phyloP scores from a whole-genome alignment of 2,797 vertebrate species.

The Philypnodon macrostomus region DNA sequence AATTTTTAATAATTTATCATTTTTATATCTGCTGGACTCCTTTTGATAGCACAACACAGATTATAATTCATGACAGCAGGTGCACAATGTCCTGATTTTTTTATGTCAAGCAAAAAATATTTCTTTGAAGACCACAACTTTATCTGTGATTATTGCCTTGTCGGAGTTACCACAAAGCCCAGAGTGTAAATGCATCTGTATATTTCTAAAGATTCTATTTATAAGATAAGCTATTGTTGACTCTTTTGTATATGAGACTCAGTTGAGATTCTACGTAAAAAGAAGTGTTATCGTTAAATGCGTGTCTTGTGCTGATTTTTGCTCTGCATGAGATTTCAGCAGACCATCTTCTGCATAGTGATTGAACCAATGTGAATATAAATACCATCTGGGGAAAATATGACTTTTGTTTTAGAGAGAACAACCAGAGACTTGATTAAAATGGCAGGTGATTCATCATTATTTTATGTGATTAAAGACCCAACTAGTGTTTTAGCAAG shows the following conservation, averaged over 20 bases:
- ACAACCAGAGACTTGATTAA: slow-evolving; percentile 1
- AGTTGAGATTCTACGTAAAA: slow-evolving; percentile 63
- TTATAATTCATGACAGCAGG: not conserved
- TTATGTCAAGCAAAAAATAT: slow-evolving; percentile 13
- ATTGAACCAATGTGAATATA: slow-evolving; percentile 28
- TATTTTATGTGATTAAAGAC: slow-evolving; percentile 16
- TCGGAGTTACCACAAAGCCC: slow-evolving; percentile 22
- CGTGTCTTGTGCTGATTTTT: slow-evolving; percentile 29
- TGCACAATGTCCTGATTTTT: slow-evolving; percentile 44
- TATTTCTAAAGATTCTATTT: slow-evolving; percentile 65
- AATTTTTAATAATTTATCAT: too few species aligned
- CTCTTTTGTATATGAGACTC: slow-evolving; percentile 64
- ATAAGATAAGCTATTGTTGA: slow-evolving; percentile 59
- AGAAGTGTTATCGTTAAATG: slow-evolving; percentile 44
- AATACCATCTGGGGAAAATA: slow-evolving; percentile 42
- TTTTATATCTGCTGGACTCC: too few species aligned
- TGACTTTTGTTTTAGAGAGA: slow-evolving; percentile 12
- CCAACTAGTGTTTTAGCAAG: too few species aligned
- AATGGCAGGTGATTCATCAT: slow-evolving; percentile 27
- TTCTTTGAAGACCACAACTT: slow-evolving; percentile 22
- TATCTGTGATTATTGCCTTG: slow-evolving; percentile 30
- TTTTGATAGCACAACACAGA: too few species aligned
- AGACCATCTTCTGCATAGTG: slow-evolving; percentile 23
- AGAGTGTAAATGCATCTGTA: slow-evolving; percentile 43
- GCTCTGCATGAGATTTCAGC: not conserved